These are phyloP conservation scores for Neoitamus cyanurus DNA, from an alignment of 2,888 invertebrate species.

Conservation along the genomic window DNA sequence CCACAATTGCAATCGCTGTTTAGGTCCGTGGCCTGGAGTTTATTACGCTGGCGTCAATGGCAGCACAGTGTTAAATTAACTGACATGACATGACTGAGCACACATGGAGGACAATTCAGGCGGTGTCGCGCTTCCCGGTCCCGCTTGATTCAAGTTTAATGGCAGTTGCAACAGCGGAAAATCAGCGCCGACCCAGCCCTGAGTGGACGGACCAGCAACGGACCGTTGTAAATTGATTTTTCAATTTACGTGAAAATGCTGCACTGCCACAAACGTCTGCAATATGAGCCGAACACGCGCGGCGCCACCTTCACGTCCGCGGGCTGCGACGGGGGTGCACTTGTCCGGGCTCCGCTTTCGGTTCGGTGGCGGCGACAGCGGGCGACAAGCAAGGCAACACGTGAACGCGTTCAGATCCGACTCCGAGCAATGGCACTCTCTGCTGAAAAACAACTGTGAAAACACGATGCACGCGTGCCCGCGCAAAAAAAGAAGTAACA, in stretches of 20 bases:
- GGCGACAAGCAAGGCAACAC: not conserved
- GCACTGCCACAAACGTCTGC: not conserved
- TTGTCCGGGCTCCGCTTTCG: not conserved
- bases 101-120: not conserved
- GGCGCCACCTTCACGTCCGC: not conserved
- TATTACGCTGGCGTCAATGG: constrained; percentile 6
- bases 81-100: constrained; percentile 4
- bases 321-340: not conserved
- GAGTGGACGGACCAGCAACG: not conserved
- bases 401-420: not conserved
- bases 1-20: not conserved
- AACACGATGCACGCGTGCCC: not conserved
- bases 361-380: not conserved
- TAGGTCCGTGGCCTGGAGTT: not conserved
- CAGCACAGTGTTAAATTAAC: not conserved
- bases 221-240: constrained; percentile 1
- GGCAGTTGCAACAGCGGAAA: not conserved
- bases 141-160: not conserved
- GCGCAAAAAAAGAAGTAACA: not conserved
- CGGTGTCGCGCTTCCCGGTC: not conserved
- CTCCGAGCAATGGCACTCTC: not conserved
- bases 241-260: not conserved
- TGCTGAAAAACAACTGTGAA: not conserved
- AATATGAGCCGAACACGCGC: not conserved
- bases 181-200: not conserved